These are phyloP conservation scores for Spea hammondii DNA, from an alignment of 2,797 vertebrate species.

Conservation along the genomic window DNA sequence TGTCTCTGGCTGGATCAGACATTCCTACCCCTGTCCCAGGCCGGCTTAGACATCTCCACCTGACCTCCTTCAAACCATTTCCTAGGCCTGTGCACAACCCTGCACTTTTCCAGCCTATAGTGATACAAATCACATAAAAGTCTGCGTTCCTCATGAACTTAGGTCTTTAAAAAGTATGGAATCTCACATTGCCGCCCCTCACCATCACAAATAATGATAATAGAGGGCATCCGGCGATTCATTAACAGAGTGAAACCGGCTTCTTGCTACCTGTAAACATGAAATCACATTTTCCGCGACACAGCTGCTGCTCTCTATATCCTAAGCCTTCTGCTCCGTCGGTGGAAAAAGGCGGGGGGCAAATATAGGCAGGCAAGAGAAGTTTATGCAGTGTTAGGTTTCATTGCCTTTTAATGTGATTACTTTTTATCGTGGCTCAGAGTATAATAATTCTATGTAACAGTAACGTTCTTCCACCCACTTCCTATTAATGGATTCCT, in stretches of 20 bases:
- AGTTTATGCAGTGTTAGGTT: conserved; percentile 67
- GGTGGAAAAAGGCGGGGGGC: not conserved
- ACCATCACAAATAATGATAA: too few species aligned
- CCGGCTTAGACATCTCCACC: too few species aligned
- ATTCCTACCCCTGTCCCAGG: too few species aligned
- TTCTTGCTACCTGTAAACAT: not conserved
- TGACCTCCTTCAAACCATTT: too few species aligned
- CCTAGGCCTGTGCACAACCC: too few species aligned
- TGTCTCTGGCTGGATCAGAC: too few species aligned
- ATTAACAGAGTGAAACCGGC: not conserved
- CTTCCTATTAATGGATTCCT: conserved; percentile 60
- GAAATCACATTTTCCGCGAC: not conserved
- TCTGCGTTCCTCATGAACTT: too few species aligned
- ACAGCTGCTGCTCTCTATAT: not conserved
- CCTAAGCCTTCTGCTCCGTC: not conserved
- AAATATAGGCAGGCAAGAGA: conserved; percentile 29
- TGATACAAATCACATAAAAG: too few species aligned
- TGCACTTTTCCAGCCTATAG: too few species aligned
- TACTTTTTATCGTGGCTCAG: conserved; percentile 59
- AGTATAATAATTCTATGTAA: conserved; percentile 56
- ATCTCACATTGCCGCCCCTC: too few species aligned
- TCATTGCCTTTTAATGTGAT: conserved; percentile 62
- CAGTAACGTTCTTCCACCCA: conserved; percentile 56
- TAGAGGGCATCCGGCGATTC: not conserved
- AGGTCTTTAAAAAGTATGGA: too few species aligned